Evolutionary conservation across 2,797 vertebrate species (phyloP).

Genomic region (Tiaroga cobitis): DNA sequence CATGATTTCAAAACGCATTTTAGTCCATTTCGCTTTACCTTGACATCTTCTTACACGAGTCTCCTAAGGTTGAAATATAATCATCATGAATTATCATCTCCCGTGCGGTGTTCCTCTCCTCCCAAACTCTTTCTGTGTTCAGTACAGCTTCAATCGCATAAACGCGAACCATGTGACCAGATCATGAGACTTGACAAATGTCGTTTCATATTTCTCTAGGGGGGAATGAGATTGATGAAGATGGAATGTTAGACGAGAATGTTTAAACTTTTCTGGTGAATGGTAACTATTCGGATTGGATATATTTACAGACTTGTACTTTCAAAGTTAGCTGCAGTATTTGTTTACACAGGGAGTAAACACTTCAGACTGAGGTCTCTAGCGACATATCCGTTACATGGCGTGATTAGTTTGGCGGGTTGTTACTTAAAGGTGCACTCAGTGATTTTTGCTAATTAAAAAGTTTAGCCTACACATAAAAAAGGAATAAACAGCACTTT

Average conservation of each 20-base stretch:
- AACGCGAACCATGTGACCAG: slow-evolving; percentile 33
- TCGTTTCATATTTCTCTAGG: not conserved
- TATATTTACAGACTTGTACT: not conserved
- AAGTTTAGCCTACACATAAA: not conserved
- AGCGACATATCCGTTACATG: not conserved
- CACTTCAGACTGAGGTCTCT: not conserved
- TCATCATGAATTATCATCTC: not conserved
- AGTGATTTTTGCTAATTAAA: not conserved
- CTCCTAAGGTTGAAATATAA: not conserved
- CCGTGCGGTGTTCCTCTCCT: slow-evolving; percentile 3
- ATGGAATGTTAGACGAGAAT: not conserved
- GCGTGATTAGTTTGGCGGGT: not conserved
- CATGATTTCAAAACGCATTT: slow-evolving; percentile 39
- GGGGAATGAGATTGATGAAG: not conserved
- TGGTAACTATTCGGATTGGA: not conserved
- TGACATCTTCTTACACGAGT: too few species aligned
- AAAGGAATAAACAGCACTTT: not conserved
- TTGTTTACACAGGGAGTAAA: not conserved
- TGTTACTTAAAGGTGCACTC: not conserved
- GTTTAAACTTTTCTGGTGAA: not conserved
- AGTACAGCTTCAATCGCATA: not conserved
- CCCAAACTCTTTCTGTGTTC: slow-evolving; percentile 20
- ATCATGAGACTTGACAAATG: slow-evolving; percentile 27
- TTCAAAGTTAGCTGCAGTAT: not conserved
- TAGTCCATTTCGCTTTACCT: slow-evolving; percentile 22